A percentile compares a stretch with the other conserved stretches of the same genome.
phyloP scores from a whole-genome alignment of 2,113 vertebrate genomes.

The Tonatia bakeri region DNA sequence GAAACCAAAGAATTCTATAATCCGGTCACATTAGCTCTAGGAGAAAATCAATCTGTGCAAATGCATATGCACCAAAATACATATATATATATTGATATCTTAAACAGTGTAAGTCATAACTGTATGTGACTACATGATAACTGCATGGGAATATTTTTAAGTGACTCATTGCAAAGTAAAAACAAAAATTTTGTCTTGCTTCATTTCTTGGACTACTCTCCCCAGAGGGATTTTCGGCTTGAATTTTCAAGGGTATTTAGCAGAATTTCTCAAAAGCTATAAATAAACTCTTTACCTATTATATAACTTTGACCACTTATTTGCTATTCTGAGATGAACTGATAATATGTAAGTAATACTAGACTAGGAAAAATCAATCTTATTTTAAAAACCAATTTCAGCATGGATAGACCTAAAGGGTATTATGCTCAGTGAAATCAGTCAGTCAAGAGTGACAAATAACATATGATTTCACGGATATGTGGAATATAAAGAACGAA shows the following conservation, averaged over 20 bases:
- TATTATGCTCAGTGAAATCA: too few species aligned
- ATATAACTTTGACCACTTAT: constrained; percentile 29
- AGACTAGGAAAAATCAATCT: constrained; percentile 63
- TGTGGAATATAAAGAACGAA: too few species aligned
- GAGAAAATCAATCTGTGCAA: neutral
- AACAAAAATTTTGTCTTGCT: constrained; percentile 14
- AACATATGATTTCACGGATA: too few species aligned
- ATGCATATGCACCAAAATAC: neutral
- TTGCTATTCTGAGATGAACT: constrained; percentile 41
- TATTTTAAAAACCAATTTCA: neutral
- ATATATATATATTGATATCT: neutral
- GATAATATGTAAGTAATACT: constrained; percentile 59
- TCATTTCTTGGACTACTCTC: constrained; percentile 63
- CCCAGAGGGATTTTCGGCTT: constrained; percentile 71
- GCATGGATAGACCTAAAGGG: too few species aligned
- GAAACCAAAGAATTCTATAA: neutral
- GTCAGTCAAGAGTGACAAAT: too few species aligned
- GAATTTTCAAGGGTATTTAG: constrained; percentile 66
- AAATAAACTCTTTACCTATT: constrained; percentile 47
- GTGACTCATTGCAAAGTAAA: constrained; percentile 6
- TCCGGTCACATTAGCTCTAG: neutral
- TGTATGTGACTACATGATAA: neutral
- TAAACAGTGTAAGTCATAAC: neutral
- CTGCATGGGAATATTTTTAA: neutral
- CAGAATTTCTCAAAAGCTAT: constrained; percentile 59